Base-by-base conservation (phyloP, 2,888 invertebrate species). In the Rosalia funebris region DNA sequence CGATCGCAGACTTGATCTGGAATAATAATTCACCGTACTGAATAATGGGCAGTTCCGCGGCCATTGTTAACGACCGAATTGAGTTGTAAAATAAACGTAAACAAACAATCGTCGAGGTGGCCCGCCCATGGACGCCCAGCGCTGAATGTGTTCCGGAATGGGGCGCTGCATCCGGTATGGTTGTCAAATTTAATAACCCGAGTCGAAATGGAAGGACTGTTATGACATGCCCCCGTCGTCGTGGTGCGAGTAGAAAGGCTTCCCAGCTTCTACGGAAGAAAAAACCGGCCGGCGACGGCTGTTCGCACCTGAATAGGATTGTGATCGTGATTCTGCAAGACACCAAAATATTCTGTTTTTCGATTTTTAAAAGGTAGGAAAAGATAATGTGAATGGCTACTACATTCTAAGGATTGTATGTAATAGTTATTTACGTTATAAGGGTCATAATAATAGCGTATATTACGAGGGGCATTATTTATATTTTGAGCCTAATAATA, bases 101-200 rank as follows among this genome's bases (percentile, higher is more conserved):
- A 68, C 68, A 68, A 68, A 65, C 68, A 60, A 60, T 65, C 60
- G 66, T 36, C 61, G 59, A 53, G 41, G 53, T 61, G 20, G 42
- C 58, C 61, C 65, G 65, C 67, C 65, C 68, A 62, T 57, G 55
- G 62, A 65, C 65, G 65, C 68, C 65, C 68, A 65, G 46, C 57
- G 55, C 50, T 46, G 63, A 66, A 62, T 47, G 60, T 57, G 64
- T 64, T 64, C 64, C 64, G 66, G 64, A 66, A 60, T 56, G 62
- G 63, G 57, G 62, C 50, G 62, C 62, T 57, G 55, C 65, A 62
- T 68, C 68, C 68, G 65, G 65, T 57, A 59, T 58, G 63, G 67
- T 62, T 57, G 63, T 65, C 63, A 65, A 65, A 68, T 63, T 65
- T 68, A 68, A 68, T 68, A 67, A 67, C 61, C 61, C 60, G 42